phyloP scores from a whole-genome alignment of 92 coral and sea anemone species.

The Actinostola sp. region DNA sequence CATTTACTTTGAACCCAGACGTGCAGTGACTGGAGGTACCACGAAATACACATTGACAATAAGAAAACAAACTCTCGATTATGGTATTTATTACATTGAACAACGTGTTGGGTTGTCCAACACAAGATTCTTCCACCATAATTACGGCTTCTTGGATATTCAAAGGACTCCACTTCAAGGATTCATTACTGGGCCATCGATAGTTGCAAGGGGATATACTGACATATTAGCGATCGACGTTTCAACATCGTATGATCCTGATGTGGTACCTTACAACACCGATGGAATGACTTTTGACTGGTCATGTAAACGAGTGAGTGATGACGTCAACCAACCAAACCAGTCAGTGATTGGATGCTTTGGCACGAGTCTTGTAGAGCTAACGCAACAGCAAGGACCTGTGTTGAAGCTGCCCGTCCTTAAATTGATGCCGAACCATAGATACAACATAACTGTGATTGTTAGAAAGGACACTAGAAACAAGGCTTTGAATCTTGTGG shows the following conservation, averaged over 20 bases:
- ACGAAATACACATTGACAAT: constrained; percentile 16
- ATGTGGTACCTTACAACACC: constrained; percentile 5
- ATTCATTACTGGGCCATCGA: constrained; percentile 12
- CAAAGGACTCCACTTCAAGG: constrained; percentile 36
- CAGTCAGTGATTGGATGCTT: constrained; percentile 51
- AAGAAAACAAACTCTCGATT: constrained; percentile 41
- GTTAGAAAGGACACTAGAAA: constrained; percentile 32
- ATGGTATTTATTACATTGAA: constrained; percentile 60
- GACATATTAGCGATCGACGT: constrained; percentile 49
- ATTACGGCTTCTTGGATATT: constrained; percentile 59
- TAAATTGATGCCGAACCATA: constrained; percentile 29
- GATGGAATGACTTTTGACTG: constrained; percentile 49
- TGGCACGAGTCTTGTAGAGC: constrained; percentile 42
- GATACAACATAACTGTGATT: constrained; percentile 48
- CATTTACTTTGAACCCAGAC: constrained; percentile 8
- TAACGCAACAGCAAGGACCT: constrained; percentile 8
- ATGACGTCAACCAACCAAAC: background rate
- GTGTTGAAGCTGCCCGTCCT: constrained; percentile 30
- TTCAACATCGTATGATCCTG: constrained; percentile 46
- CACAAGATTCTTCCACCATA: constrained; percentile 33
- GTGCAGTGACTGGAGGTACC: background rate
- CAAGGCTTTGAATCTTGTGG: constrained; percentile 7
- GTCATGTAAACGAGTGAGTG: constrained; percentile 56
- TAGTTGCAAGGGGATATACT: constrained; percentile 40
- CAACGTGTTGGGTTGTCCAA: constrained; percentile 30